These are phyloP conservation scores for Iphiclides podalirius DNA, from an alignment of 2,888 invertebrate species.

Conservation along the genomic window DNA sequence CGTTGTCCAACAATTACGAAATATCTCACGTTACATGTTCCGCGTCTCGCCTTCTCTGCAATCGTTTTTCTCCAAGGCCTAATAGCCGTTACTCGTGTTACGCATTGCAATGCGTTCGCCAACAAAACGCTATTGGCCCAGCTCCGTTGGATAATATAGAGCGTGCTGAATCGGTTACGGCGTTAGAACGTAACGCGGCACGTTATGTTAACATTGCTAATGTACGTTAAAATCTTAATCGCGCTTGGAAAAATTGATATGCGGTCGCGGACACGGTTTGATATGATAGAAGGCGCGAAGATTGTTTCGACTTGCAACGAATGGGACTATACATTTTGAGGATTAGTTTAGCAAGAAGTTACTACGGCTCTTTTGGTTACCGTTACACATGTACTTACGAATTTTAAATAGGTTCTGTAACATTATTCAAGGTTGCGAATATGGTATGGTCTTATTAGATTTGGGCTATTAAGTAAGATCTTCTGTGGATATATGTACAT, in stretches of 20 bases:
- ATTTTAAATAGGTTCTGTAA: no score
- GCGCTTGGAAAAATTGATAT: conserved; percentile 35
- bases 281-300: no score
- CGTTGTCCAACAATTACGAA: not conserved
- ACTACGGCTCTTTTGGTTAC: no score
- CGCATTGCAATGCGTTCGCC: conserved; percentile 26
- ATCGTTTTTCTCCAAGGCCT: not conserved
- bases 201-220: conserved; percentile 12
- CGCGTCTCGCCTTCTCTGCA: not conserved
- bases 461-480: no score
- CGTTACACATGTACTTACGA: no score
- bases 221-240: conserved; percentile 22
- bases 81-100: conserved; percentile 4
- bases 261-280: no score
- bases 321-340: no score
- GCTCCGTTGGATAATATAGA: conserved; percentile 30
- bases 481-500: no score
- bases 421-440: no score
- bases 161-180: conserved; percentile 34
- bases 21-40: not conserved
- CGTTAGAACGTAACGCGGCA: conserved; percentile 37
- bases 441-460: no score
- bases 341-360: no score
- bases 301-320: no score
- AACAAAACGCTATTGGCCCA: conserved; percentile 17